Evolutionary conservation across 2,797 vertebrate genomes (phyloP), one percentile per base, ranked within the genome.

Genomic region (Eupleurogrammus muticus): DNA sequence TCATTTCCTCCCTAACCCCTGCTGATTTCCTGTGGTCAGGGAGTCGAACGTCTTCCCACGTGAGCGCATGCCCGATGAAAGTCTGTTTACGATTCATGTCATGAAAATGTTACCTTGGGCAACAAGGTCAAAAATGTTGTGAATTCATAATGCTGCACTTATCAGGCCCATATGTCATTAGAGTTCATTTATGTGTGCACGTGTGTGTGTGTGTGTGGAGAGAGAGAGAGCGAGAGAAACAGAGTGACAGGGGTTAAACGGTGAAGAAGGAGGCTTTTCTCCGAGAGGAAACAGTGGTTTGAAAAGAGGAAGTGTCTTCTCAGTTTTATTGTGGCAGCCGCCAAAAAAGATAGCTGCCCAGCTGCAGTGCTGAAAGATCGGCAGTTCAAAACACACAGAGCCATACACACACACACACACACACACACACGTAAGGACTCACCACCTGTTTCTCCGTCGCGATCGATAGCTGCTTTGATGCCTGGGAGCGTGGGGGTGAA

Each of bases 401-500:
- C 28, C 28, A 17, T n/a, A 44, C 58, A 21, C 59, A 32, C 55
- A 59, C 34, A 8, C 54, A 44, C 70, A 62, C 56, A 54, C 55
- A 20, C 59, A 24, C 58, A 20, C 44, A 32, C 55, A 34, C 8
- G n/a, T n/a, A n/a, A 51, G 4, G 62, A 56, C 16, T 61, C 54
- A 20, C 61, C 90, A 92, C 90, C 84, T 89, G 88, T 88, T 87
- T 58, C 76, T 79, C 57, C 0, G 13, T 52, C 9, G 4, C 53
- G 36, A 85, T 86, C 75, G 55, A 83, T 85, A 53, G 79, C 60
- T 20, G 62, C 83, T 90, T 88, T 89, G 85, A 88, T 85, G 85
- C 75, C 20, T 63, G 65, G 67, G 69, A 70, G 70, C 5, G 52
- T 19, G 46, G 59, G 75, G 59, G 76, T 0, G 12, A 64, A 50